Conservation (phyloP, 2,113 vertebrate species). For the Zosterops japonicus region DNA sequence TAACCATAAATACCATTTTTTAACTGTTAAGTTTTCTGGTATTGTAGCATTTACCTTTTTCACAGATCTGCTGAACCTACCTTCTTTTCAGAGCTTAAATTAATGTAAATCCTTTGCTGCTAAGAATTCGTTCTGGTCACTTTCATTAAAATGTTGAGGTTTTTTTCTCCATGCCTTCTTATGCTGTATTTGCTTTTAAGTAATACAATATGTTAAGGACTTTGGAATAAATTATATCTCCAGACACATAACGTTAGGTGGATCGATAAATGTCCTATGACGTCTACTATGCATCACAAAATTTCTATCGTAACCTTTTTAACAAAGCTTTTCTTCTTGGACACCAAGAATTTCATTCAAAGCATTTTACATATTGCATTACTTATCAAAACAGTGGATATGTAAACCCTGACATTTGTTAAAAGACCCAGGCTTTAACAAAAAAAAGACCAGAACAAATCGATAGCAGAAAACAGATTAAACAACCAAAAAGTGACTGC, state of each 20-base stretch:
- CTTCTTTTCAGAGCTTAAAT: slow-evolving; percentile 63
- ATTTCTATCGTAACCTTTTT: slow-evolving; percentile 71
- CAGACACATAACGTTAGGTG: slow-evolving; percentile 60
- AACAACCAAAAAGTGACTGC: slow-evolving; percentile 61
- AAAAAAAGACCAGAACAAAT: slow-evolving; percentile 77
- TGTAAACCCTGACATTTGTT: slow-evolving; percentile 76
- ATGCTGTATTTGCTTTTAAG: slow-evolving; percentile 71
- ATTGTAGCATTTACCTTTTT: background rate
- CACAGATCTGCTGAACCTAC: slow-evolving; percentile 11
- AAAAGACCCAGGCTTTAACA: slow-evolving; percentile 73
- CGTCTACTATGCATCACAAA: slow-evolving; percentile 68
- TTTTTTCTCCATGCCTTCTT: slow-evolving; percentile 63
- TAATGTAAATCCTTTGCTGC: slow-evolving; percentile 71
- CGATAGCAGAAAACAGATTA: slow-evolving; percentile 76
- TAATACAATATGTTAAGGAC: slow-evolving; percentile 74
- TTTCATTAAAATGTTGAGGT: slow-evolving; percentile 72
- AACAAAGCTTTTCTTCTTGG: slow-evolving; percentile 69
- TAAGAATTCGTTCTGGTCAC: slow-evolving; percentile 80
- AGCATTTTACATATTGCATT: slow-evolving; percentile 79
- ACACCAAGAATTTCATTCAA: slow-evolving; percentile 72
- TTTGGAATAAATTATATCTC: slow-evolving; percentile 73
- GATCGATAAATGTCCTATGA: slow-evolving; percentile 71
- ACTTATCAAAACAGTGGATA: slow-evolving; percentile 76
- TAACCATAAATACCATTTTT: background rate
- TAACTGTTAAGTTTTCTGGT: background rate